Evolutionary conservation across 2,113 vertebrate genomes (phyloP).

Genomic region (Cynoglossus semilaevis): DNA sequence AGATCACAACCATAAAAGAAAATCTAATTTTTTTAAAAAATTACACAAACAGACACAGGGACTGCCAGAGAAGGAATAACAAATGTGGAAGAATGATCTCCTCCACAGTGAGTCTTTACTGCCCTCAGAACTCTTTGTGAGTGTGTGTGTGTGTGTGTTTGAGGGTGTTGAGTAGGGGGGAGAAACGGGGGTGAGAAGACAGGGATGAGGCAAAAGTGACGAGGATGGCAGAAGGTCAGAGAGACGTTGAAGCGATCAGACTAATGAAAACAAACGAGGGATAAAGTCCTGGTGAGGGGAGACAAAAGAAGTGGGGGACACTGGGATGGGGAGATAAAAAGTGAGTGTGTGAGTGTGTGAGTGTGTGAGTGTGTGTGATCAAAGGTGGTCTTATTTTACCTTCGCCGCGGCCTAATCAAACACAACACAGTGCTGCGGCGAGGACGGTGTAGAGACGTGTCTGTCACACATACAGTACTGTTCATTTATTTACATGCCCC

Average conservation of each 20-base stretch:
- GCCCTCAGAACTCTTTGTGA: slow-evolving; percentile 41
- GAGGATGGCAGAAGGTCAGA: slow-evolving; percentile 76
- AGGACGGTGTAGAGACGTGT: slow-evolving; percentile 42
- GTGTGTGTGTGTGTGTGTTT: slow-evolving; percentile 23
- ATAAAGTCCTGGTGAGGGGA: slow-evolving; percentile 45
- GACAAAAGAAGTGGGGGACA: slow-evolving; percentile 31
- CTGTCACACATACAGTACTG: too few species aligned
- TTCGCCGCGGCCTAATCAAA: slow-evolving; percentile 70
- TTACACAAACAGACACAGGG: too few species aligned
- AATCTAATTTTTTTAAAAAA: too few species aligned
- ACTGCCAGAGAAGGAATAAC: slow-evolving; percentile 43
- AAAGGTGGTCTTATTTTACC: slow-evolving; percentile 40
- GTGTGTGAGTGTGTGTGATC: slow-evolving; percentile 9
- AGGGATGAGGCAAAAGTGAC: slow-evolving; percentile 8
- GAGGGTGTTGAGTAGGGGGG: too few species aligned
- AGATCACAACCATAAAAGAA: too few species aligned
- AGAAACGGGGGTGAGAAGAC: slow-evolving; percentile 14
- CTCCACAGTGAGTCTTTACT: slow-evolving; percentile 60
- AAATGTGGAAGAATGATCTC: slow-evolving; percentile 48
- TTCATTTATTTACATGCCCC: slow-evolving; percentile 62
- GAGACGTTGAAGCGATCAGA: slow-evolving; percentile 78
- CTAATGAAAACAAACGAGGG: slow-evolving; percentile 83
- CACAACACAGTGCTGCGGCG: slow-evolving; percentile 51
- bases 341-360: slow-evolving; percentile 5
- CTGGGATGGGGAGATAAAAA: slow-evolving; percentile 33